Evolutionary conservation across 2,113 vertebrate genomes (phyloP).

Genomic region (Hystrix cristata): DNA sequence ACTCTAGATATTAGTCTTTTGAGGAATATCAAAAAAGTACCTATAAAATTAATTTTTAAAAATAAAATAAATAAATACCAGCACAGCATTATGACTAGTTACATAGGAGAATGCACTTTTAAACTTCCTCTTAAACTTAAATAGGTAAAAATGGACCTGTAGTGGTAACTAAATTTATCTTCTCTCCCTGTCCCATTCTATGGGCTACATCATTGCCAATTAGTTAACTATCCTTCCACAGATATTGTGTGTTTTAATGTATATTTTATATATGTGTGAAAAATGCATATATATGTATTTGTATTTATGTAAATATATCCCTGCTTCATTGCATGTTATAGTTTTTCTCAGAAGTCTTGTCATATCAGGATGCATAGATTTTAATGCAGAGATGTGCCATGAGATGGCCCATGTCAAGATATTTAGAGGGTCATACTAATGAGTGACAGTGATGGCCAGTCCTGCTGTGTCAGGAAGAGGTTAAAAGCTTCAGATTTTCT

Average conservation of each 20-base stretch:
- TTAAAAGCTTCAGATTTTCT: neutral
- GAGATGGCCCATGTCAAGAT: neutral
- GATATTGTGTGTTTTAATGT: neutral
- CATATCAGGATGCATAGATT: neutral
- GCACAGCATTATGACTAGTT: neutral
- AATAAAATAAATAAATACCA: neutral
- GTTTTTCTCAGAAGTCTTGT: neutral
- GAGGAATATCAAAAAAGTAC: too few relatives aligned
- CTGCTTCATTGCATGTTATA: neutral
- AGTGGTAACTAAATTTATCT: neutral
- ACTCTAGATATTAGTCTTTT: too few relatives aligned
- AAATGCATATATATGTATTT: neutral
- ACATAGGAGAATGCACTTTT: neutral
- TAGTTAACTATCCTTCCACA: neutral
- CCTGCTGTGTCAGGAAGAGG: neutral
- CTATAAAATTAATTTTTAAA: too few relatives aligned
- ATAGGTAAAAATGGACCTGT: neutral
- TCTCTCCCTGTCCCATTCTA: neutral
- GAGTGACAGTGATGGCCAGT: neutral
- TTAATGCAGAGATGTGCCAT: neutral
- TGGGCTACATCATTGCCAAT: neutral
- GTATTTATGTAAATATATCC: neutral
- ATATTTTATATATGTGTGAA: neutral
- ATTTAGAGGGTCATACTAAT: neutral
- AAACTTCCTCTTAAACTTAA: slow-evolving; percentile 35